Evolutionary conservation across 2,113 vertebrate species (phyloP).

Genomic region (Petrocephalus zakoni): DNA sequence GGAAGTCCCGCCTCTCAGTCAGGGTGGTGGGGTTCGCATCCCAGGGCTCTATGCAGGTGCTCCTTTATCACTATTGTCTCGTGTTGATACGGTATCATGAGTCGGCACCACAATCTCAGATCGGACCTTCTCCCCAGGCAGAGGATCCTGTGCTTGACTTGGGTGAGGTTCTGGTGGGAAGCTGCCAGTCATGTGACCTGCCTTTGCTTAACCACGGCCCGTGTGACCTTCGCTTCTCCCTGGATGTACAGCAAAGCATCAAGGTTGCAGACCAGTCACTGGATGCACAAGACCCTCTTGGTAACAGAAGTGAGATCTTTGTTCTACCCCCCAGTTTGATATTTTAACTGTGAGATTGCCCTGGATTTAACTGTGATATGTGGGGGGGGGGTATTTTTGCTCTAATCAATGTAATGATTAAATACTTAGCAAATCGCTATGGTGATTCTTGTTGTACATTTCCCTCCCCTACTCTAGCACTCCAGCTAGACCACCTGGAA

Average conservation of each 20-base stretch:
- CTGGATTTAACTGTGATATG: too few species aligned
- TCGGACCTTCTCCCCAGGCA: slow-evolving; percentile 51
- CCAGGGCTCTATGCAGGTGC: slow-evolving; percentile 59
- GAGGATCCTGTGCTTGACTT: slow-evolving; percentile 63
- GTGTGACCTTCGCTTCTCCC: slow-evolving; percentile 69
- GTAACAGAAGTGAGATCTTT: slow-evolving; percentile 49
- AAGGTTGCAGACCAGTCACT: slow-evolving; percentile 35
- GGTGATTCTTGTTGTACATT: background rate
- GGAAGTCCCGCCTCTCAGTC: slow-evolving; percentile 55
- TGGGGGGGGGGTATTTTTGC: background rate
- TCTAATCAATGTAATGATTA: background rate
- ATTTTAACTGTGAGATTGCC: background rate
- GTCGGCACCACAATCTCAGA: background rate
- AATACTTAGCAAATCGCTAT: background rate
- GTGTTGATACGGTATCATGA: background rate
- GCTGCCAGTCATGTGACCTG: slow-evolving; percentile 55
- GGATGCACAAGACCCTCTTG: slow-evolving; percentile 45
- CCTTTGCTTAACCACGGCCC: slow-evolving; percentile 70
- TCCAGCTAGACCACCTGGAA: slow-evolving; percentile 65
- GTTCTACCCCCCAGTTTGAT: background rate
- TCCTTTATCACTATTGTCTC: background rate
- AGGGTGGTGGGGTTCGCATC: slow-evolving; percentile 65
- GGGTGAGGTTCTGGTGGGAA: slow-evolving; percentile 70
- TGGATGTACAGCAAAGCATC: slow-evolving; percentile 66
- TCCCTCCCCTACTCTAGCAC: slow-evolving; percentile 49